Base-by-base conservation (phyloP, 2,113 vertebrate species). In the Hippocampus comes region DNA sequence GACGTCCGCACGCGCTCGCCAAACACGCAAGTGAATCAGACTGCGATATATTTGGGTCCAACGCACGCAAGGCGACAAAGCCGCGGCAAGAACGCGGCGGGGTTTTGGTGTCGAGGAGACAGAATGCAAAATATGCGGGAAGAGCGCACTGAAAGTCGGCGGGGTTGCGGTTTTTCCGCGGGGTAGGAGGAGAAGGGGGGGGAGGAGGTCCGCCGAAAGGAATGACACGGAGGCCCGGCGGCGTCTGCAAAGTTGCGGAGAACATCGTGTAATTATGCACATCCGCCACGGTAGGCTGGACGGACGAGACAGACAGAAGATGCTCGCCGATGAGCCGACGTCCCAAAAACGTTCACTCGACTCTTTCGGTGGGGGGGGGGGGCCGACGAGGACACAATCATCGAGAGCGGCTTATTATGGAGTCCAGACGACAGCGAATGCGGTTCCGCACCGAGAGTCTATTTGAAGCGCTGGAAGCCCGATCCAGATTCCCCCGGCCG, bases 241-340 rank as follows among this genome's bases (percentile, higher is more conserved):
- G 80, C 84, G 82, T 84, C 82, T 84, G 82, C 74, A 72, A 84
- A 88, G 88, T 76, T 5, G 76, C 72, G 70, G 79, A 42, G 73
- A 84, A 79, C 89, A 91, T 84, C 90, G 91, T 91, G 71, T 92
- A 90, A 92, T 92, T 91, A 91, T 86, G 82, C 77, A 84, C 86
- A 88, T 91, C 91, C 85, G 85, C n/a, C 83, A 85, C 82, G 82
- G 84, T 76, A 84, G 84, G 73, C 80, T 23, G 51, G 73, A 73
- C 80, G 82, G 74, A 60, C 78, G 68, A 74, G 56, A 81, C 21
- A 67, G 79, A 86, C 82, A 57, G 67, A 82, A 70, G 46, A 79
- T 21, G 72, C 76, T 76, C 70, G 70, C 15, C 67, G 64, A 90
- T 70, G n/a, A 84, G 78, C 68, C 57, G 11, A 67, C 67, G 57